A percentile compares a stretch with the other conserved stretches of the same genome.
These are phyloP conservation scores for Microdon myrmicae DNA, from an alignment of 2,888 invertebrate species.

Conservation along the genomic window DNA sequence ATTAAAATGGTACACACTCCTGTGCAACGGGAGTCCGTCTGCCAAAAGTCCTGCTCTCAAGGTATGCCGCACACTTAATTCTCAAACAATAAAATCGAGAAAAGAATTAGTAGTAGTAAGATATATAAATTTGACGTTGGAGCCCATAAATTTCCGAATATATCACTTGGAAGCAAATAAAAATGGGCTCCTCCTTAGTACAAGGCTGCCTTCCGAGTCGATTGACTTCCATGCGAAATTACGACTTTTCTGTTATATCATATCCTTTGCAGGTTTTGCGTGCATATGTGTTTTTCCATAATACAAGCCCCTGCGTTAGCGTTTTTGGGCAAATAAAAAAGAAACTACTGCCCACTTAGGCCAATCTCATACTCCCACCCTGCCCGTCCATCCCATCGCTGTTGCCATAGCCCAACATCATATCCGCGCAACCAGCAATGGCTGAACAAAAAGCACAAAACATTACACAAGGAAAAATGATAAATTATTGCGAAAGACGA, in stretches of 20 bases:
- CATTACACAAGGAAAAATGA: conserved; percentile 52
- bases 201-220: conserved; percentile 19
- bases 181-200: conserved; percentile 20
- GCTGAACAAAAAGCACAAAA: conserved; percentile 53
- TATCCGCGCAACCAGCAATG: conserved; percentile 34
- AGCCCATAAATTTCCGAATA: conserved; percentile 61
- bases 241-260: conserved; percentile 8
- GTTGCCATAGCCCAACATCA: neutral
- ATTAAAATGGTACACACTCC: conserved; percentile 30
- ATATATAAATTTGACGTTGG: conserved; percentile 35
- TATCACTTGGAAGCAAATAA: conserved; percentile 63
- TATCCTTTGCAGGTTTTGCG: no score
- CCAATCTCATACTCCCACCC: conserved; percentile 3
- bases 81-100: conserved; percentile 9
- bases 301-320: neutral
- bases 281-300: no score
- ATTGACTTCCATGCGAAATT: conserved; percentile 35
- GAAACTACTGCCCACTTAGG: conserved; percentile 41
- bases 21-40: conserved; percentile 44
- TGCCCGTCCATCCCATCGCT: neutral
- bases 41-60: conserved; percentile 32
- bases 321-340: conserved; percentile 24
- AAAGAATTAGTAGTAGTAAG: neutral
- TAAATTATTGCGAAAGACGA: conserved; percentile 55
- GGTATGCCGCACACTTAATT: conserved; percentile 8